Base-by-base conservation (phyloP, 2,888 invertebrate genomes). In the Hydriomena furcata region DNA sequence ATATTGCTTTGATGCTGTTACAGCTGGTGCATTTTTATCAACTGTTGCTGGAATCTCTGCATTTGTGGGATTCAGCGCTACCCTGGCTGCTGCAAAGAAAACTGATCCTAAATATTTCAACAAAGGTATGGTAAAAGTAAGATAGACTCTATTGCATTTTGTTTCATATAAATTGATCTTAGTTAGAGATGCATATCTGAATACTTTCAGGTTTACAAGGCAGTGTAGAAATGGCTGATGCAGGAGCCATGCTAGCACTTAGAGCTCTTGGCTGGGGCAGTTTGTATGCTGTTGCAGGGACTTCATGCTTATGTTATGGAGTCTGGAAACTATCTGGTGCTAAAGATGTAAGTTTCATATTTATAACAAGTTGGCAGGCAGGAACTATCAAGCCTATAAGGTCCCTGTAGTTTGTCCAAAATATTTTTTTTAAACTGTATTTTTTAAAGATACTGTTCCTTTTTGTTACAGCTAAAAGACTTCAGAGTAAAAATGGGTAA, bases 301-400 rank as follows among this genome's bases (percentile, higher is more conserved):
- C 97, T 45, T 93, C 96, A 5, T 79, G 95, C 38, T 79, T 98
- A 42, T 96, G 95, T 74, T 97, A 94, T 81, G 93, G 94, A 7
- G 92, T 97, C 51, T 98, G 97, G 96, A 98, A 97, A 83, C 71
- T 97, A 7, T 94, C 97, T 28, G 98, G 97, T 45, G 97, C 97
- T 13, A 92, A 93, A 68, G 93, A 95, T 91, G 96, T 97, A 91
- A 92, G 92, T 84, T 25, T 30, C n/a, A 30, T 17, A 12, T 17
- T 8, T 34, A 23, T 11, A 20, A n/a, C n/a, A n/a, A n/a, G n/a
- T n/a, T n/a, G n/a, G n/a, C n/a, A n/a, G n/a, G n/a, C n/a, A n/a
- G n/a, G n/a, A n/a, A n/a, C n/a, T n/a, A n/a, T n/a, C n/a, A n/a
- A n/a, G n/a, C n/a, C n/a, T n/a, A n/a, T n/a, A n/a, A n/a, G n/a